A percentile compares a stretch with the other conserved stretches of the same genome.
These are phyloP conservation scores for Cantharis lateralis DNA, from an alignment of 2,888 invertebrate genomes.

Conservation along the genomic window DNA sequence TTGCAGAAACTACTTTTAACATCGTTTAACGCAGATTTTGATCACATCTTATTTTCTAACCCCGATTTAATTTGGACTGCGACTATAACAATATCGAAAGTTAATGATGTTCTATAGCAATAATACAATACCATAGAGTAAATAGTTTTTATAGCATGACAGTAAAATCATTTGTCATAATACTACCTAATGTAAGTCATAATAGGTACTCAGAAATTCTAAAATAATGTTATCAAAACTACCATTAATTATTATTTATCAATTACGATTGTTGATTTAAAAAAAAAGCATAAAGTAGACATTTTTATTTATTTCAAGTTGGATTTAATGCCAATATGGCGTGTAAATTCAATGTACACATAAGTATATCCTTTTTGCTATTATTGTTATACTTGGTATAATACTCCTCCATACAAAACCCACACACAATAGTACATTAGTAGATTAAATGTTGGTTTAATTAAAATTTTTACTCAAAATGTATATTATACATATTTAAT, in stretches of 20 bases:
- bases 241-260: neutral
- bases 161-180: neutral
- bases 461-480: neutral
- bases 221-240: neutral
- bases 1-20: neutral
- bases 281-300: neutral
- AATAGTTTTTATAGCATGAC: neutral
- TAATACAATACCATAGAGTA: neutral
- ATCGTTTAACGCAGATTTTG: too few relatives aligned
- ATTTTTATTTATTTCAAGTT: neutral
- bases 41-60: too few relatives aligned
- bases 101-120: neutral
- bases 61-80: neutral
- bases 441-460: neutral
- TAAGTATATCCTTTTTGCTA: neutral
- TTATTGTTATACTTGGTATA: neutral
- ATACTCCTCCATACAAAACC: neutral
- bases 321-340: neutral
- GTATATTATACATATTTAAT: neutral
- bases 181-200: neutral
- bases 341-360: neutral
- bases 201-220: neutral
- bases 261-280: neutral
- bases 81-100: neutral
- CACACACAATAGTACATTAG: neutral